Conservation (phyloP, 92 coral and sea anemone species). For the Diadumene lineata region DNA sequence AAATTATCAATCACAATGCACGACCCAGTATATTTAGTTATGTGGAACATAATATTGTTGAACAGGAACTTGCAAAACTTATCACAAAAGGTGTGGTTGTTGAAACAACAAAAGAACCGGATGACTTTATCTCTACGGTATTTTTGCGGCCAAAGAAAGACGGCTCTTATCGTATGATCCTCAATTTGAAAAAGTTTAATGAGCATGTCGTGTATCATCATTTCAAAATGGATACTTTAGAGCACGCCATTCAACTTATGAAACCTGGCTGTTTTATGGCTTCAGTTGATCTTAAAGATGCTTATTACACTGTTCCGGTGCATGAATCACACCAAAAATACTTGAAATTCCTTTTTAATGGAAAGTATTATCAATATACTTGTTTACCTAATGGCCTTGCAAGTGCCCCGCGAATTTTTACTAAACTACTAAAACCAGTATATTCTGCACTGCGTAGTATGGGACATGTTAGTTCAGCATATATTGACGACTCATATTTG, state of each 20-base stretch:
- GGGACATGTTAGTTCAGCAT: constrained; percentile 41
- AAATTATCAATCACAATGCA: not conserved
- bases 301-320: constrained; percentile 50
- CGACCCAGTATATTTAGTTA: not conserved
- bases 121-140: constrained; percentile 31
- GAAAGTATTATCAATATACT: constrained; percentile 41
- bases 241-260: constrained; percentile 13
- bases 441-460: constrained; percentile 36
- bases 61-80: constrained; percentile 36
- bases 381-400: constrained; percentile 65
- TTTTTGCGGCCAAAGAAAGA: constrained; percentile 47
- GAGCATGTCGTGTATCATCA: constrained; percentile 25
- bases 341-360: constrained; percentile 38
- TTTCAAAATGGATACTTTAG: constrained; percentile 13
- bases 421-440: constrained; percentile 59
- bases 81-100: constrained; percentile 18
- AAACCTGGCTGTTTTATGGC: constrained; percentile 25
- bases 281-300: constrained; percentile 37
- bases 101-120: not conserved
- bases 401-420: constrained; percentile 57
- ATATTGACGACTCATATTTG: constrained; percentile 60
- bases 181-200: constrained; percentile 45
- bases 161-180: constrained; percentile 48
- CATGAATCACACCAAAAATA: constrained; percentile 41
- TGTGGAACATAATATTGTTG: not conserved